Percentiles rank a stretch among this genome's conserved stretches.
Conservation (phyloP, 1,140 invertebrate genomes). For the Solenopsis fugax region DNA sequence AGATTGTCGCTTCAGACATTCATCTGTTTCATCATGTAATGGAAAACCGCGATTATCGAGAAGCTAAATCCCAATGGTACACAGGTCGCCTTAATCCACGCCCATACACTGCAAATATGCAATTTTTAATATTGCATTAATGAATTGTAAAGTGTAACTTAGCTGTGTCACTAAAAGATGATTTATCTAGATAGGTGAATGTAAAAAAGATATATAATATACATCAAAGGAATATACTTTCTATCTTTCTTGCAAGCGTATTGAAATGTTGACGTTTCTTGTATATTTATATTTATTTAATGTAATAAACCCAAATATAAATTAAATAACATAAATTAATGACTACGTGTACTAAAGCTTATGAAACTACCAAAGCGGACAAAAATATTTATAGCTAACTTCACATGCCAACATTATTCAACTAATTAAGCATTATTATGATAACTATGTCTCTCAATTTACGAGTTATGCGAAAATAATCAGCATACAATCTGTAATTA, state of each 20-base stretch:
- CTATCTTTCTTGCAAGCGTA: neutral
- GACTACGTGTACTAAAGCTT: neutral
- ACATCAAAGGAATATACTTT: constrained; percentile 29
- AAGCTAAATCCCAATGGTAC: constrained; percentile 92
- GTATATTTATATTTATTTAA: neutral
- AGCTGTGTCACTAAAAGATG: neutral
- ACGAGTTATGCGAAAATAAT: neutral
- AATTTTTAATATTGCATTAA: constrained; percentile 62
- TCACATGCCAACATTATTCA: neutral
- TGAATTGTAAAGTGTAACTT: constrained; percentile 41
- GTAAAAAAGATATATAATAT: neutral
- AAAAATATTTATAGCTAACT: neutral
- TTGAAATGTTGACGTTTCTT: neutral
- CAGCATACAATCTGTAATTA: neutral
- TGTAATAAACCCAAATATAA: neutral
- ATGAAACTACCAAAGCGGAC: neutral
- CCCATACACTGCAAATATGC: constrained; percentile 89
- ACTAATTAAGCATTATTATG: constrained; percentile 6
- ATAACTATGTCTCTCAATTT: constrained; percentile 2
- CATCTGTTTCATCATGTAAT: constrained; percentile 92
- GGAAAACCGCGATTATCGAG: constrained; percentile 91
- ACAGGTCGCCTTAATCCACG: constrained; percentile 91
- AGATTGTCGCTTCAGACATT: constrained; percentile 81
- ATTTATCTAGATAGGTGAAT: neutral
- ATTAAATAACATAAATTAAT: constrained; percentile 14